Evolutionary conservation across 2,888 invertebrate genomes (phyloP).

Genomic region (Vandiemenella viatica): DNA sequence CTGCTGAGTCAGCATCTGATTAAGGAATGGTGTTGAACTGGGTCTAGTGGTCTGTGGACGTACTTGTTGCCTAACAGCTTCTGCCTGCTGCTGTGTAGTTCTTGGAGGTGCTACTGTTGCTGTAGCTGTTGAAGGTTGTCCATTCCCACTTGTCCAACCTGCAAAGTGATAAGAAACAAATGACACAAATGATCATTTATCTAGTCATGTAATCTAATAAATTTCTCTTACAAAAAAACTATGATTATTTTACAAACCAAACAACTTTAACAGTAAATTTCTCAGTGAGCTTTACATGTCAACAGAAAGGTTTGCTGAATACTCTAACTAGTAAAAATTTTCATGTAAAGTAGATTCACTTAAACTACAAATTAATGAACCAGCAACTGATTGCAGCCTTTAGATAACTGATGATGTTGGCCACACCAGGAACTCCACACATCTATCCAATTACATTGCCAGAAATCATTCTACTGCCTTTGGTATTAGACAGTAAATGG

Average conservation of each 20-base stretch:
- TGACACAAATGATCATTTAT: not conserved
- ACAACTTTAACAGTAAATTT: not conserved
- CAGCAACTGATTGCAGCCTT: too few relatives aligned
- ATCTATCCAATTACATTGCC: too few relatives aligned
- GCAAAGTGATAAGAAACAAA: conserved; percentile 1
- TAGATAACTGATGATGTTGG: too few relatives aligned
- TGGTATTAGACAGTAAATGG: too few relatives aligned
- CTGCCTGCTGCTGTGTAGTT: not conserved
- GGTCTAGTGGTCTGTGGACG: conserved; percentile 2
- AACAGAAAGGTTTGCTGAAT: too few relatives aligned
- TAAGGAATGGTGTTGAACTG: not conserved
- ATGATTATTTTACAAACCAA: not conserved
- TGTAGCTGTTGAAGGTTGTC: conserved; percentile 13
- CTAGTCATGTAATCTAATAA: not conserved
- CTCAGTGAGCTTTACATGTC: not conserved
- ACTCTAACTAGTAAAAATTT: too few relatives aligned
- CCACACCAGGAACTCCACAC: too few relatives aligned
- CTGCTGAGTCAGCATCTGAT: conserved; percentile 14
- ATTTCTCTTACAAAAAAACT: too few relatives aligned
- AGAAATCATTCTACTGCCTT: too few relatives aligned
- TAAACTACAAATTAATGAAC: too few relatives aligned
- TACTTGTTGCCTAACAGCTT: conserved; percentile 1
- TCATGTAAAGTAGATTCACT: too few relatives aligned
- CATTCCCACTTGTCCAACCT: conserved; percentile 18
- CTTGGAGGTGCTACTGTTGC: not conserved